Conservation (phyloP, 2,888 invertebrate genomes). For the Phortica okadai region DNA sequence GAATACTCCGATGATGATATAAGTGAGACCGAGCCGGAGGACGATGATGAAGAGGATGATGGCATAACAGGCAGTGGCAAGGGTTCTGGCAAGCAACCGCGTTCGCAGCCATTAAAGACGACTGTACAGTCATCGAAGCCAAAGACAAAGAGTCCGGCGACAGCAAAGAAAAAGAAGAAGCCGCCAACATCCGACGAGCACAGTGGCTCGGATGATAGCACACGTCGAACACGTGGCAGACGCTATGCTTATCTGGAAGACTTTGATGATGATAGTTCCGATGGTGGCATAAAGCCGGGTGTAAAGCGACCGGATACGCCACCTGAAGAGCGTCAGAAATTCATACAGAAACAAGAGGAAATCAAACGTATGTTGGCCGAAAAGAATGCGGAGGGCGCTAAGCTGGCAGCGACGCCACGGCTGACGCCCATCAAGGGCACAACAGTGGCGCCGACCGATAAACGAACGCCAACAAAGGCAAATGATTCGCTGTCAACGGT, state of each 20-base stretch:
- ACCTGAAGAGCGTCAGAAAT: constrained; percentile 76
- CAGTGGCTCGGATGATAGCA: constrained; percentile 77
- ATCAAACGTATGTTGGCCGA: constrained; percentile 76
- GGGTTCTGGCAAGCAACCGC: constrained; percentile 71
- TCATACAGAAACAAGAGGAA: constrained; percentile 76
- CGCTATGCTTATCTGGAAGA: constrained; percentile 75
- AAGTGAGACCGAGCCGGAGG: constrained; percentile 82
- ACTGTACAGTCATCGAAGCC: constrained; percentile 74
- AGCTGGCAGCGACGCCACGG: constrained; percentile 72
- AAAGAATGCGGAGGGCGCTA: constrained; percentile 76
- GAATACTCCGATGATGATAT: constrained; percentile 73
- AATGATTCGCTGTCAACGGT: constrained; percentile 74
- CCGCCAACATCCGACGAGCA: constrained; percentile 79
- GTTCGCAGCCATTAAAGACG: constrained; percentile 67
- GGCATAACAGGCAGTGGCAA: constrained; percentile 60
- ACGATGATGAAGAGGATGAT: constrained; percentile 77
- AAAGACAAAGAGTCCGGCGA: constrained; percentile 76
- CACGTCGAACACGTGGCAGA: constrained; percentile 73
- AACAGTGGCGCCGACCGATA: constrained; percentile 46
- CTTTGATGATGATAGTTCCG: constrained; percentile 76
- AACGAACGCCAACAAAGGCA: constrained; percentile 66
- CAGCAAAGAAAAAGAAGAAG: constrained; percentile 64
- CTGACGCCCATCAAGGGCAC: constrained; percentile 70
- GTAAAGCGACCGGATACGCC: constrained; percentile 76
- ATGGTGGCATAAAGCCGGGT: constrained; percentile 76